Conservation (phyloP, 2,888 invertebrate species). For the Choreutis nemorana region DNA sequence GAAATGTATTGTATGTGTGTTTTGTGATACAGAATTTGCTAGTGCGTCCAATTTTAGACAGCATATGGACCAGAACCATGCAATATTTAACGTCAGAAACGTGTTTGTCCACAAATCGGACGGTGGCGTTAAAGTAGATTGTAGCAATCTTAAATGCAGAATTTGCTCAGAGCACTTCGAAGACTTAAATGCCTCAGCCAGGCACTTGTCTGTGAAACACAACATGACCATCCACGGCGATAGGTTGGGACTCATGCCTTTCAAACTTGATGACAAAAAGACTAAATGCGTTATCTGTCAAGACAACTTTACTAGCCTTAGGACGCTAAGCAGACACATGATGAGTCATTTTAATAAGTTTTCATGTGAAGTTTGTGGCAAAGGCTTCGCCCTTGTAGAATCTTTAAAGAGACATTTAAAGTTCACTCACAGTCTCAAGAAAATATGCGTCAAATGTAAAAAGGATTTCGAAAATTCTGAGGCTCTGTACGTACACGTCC, state of each 20-base stretch:
- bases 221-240: conserved; percentile 2
- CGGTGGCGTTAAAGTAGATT: conserved; percentile 19
- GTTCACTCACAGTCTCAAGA: conserved; percentile 15
- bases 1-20: conserved; percentile 19
- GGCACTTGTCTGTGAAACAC: conserved; percentile 17
- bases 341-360: conserved; percentile 41
- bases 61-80: conserved; percentile 22
- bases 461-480: conserved; percentile 13
- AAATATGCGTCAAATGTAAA: conserved; percentile 9
- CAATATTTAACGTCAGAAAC: conserved; percentile 11
- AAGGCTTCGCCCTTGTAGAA: conserved; percentile 40
- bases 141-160: conserved; percentile 20
- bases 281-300: conserved; percentile 36
- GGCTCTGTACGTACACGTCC: conserved; percentile 17
- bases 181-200: conserved; percentile 13
- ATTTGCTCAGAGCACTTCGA: conserved; percentile 15
- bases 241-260: conserved; percentile 36
- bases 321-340: conserved; percentile 44
- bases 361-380: conserved; percentile 50
- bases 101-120: conserved; percentile 14
- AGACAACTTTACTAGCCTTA: conserved; percentile 28
- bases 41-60: conserved; percentile 20
- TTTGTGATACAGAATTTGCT: conserved; percentile 19
- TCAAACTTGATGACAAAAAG: conserved; percentile 28
- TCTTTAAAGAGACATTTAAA: conserved; percentile 36